Evolutionary conservation across 2,797 vertebrate genomes (phyloP), one percentile per base, ranked within the genome.

Genomic region (Centropyge bicolor): DNA sequence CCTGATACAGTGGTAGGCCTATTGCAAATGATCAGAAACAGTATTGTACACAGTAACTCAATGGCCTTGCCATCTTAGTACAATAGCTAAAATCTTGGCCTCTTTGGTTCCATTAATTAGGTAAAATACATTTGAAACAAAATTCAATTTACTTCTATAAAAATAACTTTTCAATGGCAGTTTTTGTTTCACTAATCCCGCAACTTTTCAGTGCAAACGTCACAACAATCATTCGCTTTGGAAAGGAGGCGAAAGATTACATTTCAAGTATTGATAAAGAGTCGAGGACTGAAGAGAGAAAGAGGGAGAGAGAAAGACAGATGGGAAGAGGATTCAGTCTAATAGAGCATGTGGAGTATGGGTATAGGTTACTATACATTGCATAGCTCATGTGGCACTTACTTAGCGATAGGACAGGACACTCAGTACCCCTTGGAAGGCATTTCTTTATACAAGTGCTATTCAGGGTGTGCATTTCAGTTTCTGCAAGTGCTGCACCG

Each of bases 191-290:
- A 95, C 97, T 97, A 97, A 97, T 97, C 96, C 96, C 96, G 96
- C 97, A 97, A 97, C 97, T 97, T 97, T 95, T 98, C 98, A 99
- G 98, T 99, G 98, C 98, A 99, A 99, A 99, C 96, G 94, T 97
- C 96, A 96, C 96, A 97, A 98, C 96, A 97, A 98, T 97, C 97
- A 96, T 97, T 97, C 97, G 96, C 98, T 98, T 97, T 97, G 96
- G 97, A 98, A 96, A 97, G 95, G 95, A 97, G 98, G 97, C 97
- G 97, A 98, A 98, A 95, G 97, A 98, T 98, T 97, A 97, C 96
- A 96, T 98, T 99, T 99, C 98, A 99, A 99, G 98, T 99, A 99
- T 98, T 97, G 97, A 97, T 96, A 97, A 97, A 97, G 86, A 97
- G 96, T 95, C 94, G 95, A 97, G 96, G 94, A 96, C 94, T 96